Evolutionary conservation across 2,113 vertebrate species (phyloP).

Genomic region (Carollia perspicillata): DNA sequence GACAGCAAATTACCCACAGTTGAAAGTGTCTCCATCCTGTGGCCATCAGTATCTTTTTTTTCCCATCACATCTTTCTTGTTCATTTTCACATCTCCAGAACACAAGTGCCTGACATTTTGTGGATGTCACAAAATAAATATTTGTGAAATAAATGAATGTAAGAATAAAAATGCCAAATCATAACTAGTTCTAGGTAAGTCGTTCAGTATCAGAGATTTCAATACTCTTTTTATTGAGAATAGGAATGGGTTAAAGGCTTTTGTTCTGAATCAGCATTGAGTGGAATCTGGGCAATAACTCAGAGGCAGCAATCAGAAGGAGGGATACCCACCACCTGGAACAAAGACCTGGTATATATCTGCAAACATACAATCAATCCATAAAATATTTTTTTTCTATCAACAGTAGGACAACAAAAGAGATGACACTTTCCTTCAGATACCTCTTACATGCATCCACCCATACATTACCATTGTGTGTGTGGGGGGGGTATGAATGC

Average conservation of each 20-base stretch:
- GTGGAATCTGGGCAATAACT: background rate
- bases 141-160: background rate
- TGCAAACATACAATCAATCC: too few relatives aligned
- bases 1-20: background rate
- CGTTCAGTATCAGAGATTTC: background rate
- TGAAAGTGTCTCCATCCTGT: accelerated
- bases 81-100: background rate
- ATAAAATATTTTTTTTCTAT: background rate
- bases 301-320: background rate
- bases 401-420: background rate
- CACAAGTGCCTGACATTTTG: background rate
- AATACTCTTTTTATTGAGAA: background rate
- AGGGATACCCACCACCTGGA: background rate
- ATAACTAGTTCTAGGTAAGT: background rate
- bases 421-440: background rate
- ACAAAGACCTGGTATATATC: background rate
- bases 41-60: background rate
- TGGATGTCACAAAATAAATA: background rate
- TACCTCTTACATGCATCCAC: accelerated
- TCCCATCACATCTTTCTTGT: background rate
- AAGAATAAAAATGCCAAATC: background rate
- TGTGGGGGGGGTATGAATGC: too few relatives aligned
- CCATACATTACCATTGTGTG: accelerated
- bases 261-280: background rate
- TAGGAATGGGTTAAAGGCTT: background rate